Conservation (phyloP, 2,113 vertebrate genomes). For the Crotalus helleri region DNA sequence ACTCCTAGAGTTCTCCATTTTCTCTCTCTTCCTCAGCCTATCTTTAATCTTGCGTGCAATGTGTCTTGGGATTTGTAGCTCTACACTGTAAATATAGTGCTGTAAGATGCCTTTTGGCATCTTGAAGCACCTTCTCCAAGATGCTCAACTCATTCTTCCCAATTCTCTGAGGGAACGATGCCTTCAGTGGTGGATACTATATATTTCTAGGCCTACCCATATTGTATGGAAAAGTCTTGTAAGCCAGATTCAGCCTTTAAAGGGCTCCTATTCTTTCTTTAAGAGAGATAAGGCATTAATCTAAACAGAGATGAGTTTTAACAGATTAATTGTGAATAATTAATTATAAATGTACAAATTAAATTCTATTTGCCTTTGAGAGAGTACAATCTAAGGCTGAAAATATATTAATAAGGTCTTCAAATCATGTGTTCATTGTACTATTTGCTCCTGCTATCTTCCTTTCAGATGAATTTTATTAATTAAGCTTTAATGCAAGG, state of each 20-base stretch:
- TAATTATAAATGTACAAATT: neutral
- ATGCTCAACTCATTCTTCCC: neutral
- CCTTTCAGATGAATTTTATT: neutral
- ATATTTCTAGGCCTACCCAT: neutral
- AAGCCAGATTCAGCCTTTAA: neutral
- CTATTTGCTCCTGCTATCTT: neutral
- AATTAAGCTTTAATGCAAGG: neutral
- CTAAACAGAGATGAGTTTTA: constrained; percentile 5
- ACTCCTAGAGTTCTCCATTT: neutral
- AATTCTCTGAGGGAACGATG: neutral
- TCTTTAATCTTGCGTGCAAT: neutral
- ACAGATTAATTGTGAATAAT: constrained; percentile 20
- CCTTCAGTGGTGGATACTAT: neutral
- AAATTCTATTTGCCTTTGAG: neutral
- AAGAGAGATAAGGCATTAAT: neutral
- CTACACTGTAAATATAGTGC: neutral
- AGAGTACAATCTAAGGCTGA: neutral
- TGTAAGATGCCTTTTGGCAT: neutral
- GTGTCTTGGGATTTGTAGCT: neutral
- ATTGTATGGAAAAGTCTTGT: neutral
- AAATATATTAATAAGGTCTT: neutral
- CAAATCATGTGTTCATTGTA: neutral
- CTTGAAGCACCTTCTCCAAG: neutral
- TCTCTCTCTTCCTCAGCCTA: neutral
- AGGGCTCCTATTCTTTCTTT: neutral